These are phyloP conservation scores for Drosophila novamexicana DNA, from an alignment of 1,140 invertebrate genomes.

Conservation along the genomic window DNA sequence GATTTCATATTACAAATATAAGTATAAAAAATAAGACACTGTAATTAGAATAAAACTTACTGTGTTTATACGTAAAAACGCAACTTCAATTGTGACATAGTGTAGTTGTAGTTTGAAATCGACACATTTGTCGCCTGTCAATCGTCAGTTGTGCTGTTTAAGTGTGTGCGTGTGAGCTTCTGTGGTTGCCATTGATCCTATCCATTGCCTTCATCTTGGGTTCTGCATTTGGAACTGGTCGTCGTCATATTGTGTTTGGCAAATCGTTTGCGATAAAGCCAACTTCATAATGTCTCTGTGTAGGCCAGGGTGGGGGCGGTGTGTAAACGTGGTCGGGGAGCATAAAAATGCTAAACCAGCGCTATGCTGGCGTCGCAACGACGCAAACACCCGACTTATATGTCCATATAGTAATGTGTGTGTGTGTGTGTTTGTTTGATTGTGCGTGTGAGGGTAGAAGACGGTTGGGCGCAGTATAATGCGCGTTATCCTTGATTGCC, in stretches of 20 bases:
- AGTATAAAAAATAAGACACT: too few species aligned
- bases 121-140: conserved; percentile 57
- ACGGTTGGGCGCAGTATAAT: conserved; percentile 53
- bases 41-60: too few species aligned
- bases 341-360: conserved; percentile 79
- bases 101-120: neutral
- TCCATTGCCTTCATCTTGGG: conserved; percentile 38
- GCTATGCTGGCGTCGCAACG: conserved; percentile 66
- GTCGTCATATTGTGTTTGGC: conserved; percentile 79
- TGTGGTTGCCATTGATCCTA: conserved; percentile 52
- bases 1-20: too few species aligned
- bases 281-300: conserved; percentile 79
- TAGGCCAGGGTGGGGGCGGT: conserved; percentile 45
- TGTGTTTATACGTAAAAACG: too few species aligned
- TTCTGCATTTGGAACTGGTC: conserved; percentile 22
- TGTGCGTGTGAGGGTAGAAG: conserved; percentile 18
- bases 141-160: conserved; percentile 20
- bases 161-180: conserved; percentile 13
- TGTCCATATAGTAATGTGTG: conserved; percentile 12
- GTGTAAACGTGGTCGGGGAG: conserved; percentile 21
- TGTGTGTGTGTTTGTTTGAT: neutral
- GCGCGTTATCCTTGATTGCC: conserved; percentile 80
- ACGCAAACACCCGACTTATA: conserved; percentile 45
- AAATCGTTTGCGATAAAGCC: conserved; percentile 81
- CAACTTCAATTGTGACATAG: too few species aligned